These are phyloP conservation scores for Capitulum mitella DNA, from an alignment of 2,888 invertebrate species.

Conservation along the genomic window DNA sequence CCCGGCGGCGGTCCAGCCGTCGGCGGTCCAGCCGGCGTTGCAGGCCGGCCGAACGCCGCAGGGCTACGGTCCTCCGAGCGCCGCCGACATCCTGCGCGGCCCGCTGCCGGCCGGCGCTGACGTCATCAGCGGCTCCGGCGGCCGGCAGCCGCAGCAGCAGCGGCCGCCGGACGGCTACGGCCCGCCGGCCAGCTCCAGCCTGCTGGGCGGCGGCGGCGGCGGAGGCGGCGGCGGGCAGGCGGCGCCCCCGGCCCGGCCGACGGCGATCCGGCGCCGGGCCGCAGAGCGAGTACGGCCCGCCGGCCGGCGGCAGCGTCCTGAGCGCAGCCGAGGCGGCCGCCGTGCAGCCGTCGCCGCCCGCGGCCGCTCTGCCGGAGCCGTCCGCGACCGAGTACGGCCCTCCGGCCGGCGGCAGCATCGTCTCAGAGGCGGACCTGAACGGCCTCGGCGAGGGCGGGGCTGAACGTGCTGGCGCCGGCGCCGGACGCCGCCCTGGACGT, in stretches of 20 bases:
- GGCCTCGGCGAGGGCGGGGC: too few relatives aligned
- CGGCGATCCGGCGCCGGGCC: too few relatives aligned
- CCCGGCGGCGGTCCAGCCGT: background rate
- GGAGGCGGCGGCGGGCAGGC: background rate
- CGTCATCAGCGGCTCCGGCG: background rate
- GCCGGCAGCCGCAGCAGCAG: background rate
- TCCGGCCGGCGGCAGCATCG: background rate
- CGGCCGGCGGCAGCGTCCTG: background rate
- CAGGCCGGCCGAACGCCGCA: too few relatives aligned
- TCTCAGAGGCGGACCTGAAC: background rate
- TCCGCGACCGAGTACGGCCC: background rate
- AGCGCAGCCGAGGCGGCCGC: background rate
- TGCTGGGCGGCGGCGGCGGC: background rate
- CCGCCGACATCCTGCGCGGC: background rate
- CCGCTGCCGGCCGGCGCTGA: background rate
- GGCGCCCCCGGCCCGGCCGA: background rate
- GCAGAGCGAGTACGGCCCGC: background rate
- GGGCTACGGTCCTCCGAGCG: slow-evolving; percentile 1
- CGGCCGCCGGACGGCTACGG: background rate
- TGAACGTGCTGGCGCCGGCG: background rate
- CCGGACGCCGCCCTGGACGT: background rate
- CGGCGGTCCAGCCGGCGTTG: too few relatives aligned
- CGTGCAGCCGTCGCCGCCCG: background rate
- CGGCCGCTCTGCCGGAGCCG: background rate
- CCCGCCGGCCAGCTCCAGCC: background rate